Evolutionary conservation across 2,113 vertebrate species (phyloP), one percentile per base, ranked within the genome.

Genomic region (Lagopus muta): DNA sequence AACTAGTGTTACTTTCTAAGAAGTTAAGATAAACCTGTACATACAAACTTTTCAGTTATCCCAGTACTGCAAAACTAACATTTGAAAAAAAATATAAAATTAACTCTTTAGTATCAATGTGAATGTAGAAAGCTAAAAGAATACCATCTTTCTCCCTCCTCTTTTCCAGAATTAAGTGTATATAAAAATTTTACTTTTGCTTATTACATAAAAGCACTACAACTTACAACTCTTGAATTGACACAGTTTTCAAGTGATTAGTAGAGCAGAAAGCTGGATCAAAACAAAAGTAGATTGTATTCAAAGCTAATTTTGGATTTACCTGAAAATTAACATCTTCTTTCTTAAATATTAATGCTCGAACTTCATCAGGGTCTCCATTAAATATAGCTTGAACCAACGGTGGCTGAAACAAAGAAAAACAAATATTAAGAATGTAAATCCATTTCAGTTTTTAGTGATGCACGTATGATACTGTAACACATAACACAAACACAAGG

Each of bases 281-380:
- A 60, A 60, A 88, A 77, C 8, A 65, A 77, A 75, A 76, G 8
- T 20, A 61, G 90, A 62, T 65, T 36, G 8, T 10, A 86, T 24
- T 89, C 43, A 74, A 79, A 81, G 22, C 1, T 50, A 79, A 50
- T 4, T 65, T 77, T 80, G 52, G 3, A 70, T 95, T 98, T 99
- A 99, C 99, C 99, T 99, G 99, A 95, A 98, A 99, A 96, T 99
- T 99, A 96, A 99, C 99, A 97, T 99, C 99, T 98, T 99, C 99
- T 94, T 99, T 99, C 97, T 99, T 99, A 98, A 99, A 99, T 97
- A 99, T 99, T 95, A 99, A 98, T 50, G 99, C 98, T 91, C 99
- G 98, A 90, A 99, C 99, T 98, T 99, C 99, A 97, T 99, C 99
- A 40, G 99, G 99, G 97, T 99, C 99, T 96, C 99, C 99, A 93